Evolutionary conservation across 2,113 vertebrate genomes (phyloP).

Genomic region (Neomonachus schauinslandi): DNA sequence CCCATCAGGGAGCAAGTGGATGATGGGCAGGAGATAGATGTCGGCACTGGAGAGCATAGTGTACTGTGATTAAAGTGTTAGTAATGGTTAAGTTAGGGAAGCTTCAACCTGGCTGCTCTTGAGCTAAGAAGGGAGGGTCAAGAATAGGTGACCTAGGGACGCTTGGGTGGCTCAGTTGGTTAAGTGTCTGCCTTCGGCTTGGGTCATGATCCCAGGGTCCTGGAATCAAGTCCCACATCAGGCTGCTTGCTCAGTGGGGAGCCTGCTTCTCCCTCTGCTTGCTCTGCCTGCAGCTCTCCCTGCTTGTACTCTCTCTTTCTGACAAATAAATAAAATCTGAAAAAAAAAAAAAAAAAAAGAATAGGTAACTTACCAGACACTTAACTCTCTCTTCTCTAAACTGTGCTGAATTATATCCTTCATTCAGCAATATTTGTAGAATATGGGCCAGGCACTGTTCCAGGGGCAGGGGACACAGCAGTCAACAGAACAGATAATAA

Average conservation of each 20-base stretch:
- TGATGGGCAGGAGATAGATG: not conserved
- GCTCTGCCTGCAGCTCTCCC: too few species aligned
- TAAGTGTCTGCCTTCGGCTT: not conserved
- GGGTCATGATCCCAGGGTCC: too few species aligned
- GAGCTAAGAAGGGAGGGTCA: not conserved
- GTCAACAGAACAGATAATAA: not conserved
- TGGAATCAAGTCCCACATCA: too few species aligned
- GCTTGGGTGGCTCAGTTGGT: not conserved
- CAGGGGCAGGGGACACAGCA: not conserved
- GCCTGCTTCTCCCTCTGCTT: too few species aligned
- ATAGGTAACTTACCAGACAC: not conserved
- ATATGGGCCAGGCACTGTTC: not conserved
- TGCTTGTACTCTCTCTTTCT: too few species aligned
- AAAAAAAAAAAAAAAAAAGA: not conserved
- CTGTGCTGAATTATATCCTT: not conserved
- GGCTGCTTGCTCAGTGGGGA: too few species aligned
- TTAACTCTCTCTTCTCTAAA: not conserved
- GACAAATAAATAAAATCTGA: too few species aligned
- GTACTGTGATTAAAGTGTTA: not conserved
- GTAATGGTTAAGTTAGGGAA: not conserved
- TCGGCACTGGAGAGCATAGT: not conserved
- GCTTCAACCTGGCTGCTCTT: not conserved
- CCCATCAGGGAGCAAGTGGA: not conserved
- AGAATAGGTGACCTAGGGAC: not conserved
- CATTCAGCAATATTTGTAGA: not conserved